Conservation (phyloP, 2,797 vertebrate genomes). For the Phoxinus dragarum region DNA sequence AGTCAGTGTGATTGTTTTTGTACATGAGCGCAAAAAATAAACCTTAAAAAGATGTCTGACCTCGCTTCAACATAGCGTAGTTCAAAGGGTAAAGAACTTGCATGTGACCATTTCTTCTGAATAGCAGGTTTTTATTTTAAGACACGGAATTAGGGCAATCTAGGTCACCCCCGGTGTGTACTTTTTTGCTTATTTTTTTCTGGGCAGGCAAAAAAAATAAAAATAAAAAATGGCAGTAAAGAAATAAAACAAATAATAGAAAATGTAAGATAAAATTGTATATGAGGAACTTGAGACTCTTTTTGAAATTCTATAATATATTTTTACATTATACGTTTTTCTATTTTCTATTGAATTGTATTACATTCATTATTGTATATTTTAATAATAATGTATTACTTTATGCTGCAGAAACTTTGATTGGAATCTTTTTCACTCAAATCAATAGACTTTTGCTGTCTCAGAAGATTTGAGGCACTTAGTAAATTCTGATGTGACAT, state of each 20-base stretch:
- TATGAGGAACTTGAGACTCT: not conserved
- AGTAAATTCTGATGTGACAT: not conserved
- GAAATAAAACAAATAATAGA: not conserved
- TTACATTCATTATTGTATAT: not conserved
- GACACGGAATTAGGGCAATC: not conserved
- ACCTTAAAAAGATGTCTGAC: conserved; percentile 36
- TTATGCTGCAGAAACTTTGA: not conserved
- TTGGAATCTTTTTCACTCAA: not conserved
- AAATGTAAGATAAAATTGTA: not conserved
- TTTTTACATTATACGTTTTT: not conserved
- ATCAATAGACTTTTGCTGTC: not conserved
- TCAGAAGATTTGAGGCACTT: not conserved
- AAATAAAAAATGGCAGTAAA: not conserved
- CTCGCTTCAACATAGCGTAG: not conserved
- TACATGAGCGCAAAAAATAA: conserved; percentile 30
- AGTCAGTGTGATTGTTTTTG: conserved; percentile 21
- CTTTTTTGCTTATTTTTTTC: not conserved
- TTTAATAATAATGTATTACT: not conserved
- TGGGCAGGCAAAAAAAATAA: not conserved
- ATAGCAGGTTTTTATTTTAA: not conserved
- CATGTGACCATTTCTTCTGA: conserved; percentile 32
- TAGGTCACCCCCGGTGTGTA: not conserved
- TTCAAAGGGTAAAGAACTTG: conserved; percentile 19
- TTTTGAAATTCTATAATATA: not conserved
- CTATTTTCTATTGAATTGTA: not conserved